phyloP scores from a whole-genome alignment of 2,113 vertebrate species.

The Empidonax alnorum region DNA sequence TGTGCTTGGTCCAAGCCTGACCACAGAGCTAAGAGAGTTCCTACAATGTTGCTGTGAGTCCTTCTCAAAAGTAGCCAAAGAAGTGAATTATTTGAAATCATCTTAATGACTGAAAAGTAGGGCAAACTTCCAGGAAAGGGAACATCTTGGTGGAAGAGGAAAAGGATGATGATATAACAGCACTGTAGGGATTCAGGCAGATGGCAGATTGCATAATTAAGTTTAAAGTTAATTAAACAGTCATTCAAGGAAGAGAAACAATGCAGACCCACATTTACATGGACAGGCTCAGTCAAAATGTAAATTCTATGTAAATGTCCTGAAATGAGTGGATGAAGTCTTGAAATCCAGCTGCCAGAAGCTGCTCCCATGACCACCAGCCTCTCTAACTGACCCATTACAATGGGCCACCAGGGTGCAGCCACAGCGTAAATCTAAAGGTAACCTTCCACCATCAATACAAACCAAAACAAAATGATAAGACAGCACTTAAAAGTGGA shows the following conservation, averaged over 20 bases:
- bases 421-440: neutral
- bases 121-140: neutral
- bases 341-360: conserved; percentile 22
- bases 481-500: neutral
- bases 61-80: neutral
- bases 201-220: conserved; percentile 47
- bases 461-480: neutral
- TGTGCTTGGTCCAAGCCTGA: neutral
- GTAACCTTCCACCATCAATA: neutral
- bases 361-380: neutral
- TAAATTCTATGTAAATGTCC: conserved; percentile 29
- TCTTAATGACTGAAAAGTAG: neutral
- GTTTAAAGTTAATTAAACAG: conserved; percentile 62
- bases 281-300: neutral
- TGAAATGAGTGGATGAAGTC: neutral
- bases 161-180: neutral
- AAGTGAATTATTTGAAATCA: neutral
- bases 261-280: conserved; percentile 34
- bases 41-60: fast-evolving
- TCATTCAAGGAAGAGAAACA: conserved; percentile 42
- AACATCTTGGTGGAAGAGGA: neutral
- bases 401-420: neutral
- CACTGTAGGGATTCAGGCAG: conserved; percentile 35
- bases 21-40: neutral
- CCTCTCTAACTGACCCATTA: neutral